Percentiles rank a stretch among this genome's conserved stretches.
Evolutionary conservation across 2,113 vertebrate species (phyloP).

Genomic region (Alces alces): DNA sequence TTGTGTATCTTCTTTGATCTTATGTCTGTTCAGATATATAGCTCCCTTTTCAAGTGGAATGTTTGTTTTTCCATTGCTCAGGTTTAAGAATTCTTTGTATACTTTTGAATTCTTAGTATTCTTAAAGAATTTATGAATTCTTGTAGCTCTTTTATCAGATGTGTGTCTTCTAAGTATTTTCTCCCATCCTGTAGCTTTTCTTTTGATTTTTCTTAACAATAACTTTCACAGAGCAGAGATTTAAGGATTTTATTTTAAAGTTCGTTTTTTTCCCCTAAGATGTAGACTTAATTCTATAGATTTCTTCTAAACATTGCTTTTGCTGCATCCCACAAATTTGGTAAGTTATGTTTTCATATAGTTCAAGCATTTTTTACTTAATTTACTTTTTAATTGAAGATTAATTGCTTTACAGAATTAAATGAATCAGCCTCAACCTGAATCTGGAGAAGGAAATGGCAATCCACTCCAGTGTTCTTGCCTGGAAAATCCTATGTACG

Average conservation of each 20-base stretch:
- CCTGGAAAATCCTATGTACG: neutral
- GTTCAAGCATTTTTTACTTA: neutral
- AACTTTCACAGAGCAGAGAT: neutral
- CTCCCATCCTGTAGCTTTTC: neutral
- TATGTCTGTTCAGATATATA: neutral
- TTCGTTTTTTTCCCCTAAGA: neutral
- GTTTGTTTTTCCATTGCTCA: neutral
- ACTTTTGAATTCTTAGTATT: neutral
- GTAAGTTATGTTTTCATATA: neutral
- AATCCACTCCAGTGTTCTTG: neutral
- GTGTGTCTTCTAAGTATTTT: neutral
- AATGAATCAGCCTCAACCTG: neutral
- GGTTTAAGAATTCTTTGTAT: neutral
- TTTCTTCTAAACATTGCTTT: neutral
- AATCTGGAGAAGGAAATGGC: neutral
- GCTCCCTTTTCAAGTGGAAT: neutral
- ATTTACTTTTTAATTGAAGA: neutral
- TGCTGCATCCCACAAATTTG: neutral
- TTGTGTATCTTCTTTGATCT: neutral
- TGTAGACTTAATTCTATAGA: neutral
- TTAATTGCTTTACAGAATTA: neutral
- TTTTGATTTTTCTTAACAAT: neutral
- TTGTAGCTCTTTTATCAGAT: neutral
- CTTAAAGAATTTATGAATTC: neutral
- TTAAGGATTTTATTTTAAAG: neutral